These are phyloP conservation scores for Drosophila simulans DNA, from an alignment of 1,140 invertebrate genomes.

Conservation along the genomic window DNA sequence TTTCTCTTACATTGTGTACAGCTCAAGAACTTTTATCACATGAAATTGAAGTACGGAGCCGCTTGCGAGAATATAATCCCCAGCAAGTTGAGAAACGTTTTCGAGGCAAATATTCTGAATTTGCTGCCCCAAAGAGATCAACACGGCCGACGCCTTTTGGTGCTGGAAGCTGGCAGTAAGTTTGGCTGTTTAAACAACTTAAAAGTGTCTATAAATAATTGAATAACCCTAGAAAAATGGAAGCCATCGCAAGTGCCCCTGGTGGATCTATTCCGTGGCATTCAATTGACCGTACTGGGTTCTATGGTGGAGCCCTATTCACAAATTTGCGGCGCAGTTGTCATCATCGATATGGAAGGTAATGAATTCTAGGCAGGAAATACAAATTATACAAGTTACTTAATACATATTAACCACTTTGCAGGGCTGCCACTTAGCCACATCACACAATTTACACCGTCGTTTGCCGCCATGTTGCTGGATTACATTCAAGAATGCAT, in stretches of 20 bases:
- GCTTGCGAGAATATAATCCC: conserved; percentile 86
- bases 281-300: conserved; percentile 87
- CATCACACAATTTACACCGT: conserved; percentile 89
- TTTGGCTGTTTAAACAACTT: conserved; percentile 5
- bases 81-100: conserved; percentile 84
- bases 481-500: conserved; percentile 88
- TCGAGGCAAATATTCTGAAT: conserved; percentile 86
- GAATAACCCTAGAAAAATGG: conserved; percentile 86
- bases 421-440: conserved; percentile 87
- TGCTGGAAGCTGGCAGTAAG: conserved; percentile 87
- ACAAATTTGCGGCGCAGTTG: conserved; percentile 87
- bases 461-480: conserved; percentile 87
- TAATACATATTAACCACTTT: neutral
- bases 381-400: neutral
- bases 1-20: conserved; percentile 55
- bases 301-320: conserved; percentile 88
- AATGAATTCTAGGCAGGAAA: conserved; percentile 12
- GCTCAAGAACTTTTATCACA: conserved; percentile 87
- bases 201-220: neutral
- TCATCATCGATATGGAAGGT: conserved; percentile 89
- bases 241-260: conserved; percentile 87
- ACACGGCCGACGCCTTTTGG: conserved; percentile 86
- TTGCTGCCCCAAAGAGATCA: conserved; percentile 86
- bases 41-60: conserved; percentile 86
- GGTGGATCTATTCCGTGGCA: conserved; percentile 86